Evolutionary conservation across 2,113 vertebrate species (phyloP).

Genomic region (Engystomops pustulosus): DNA sequence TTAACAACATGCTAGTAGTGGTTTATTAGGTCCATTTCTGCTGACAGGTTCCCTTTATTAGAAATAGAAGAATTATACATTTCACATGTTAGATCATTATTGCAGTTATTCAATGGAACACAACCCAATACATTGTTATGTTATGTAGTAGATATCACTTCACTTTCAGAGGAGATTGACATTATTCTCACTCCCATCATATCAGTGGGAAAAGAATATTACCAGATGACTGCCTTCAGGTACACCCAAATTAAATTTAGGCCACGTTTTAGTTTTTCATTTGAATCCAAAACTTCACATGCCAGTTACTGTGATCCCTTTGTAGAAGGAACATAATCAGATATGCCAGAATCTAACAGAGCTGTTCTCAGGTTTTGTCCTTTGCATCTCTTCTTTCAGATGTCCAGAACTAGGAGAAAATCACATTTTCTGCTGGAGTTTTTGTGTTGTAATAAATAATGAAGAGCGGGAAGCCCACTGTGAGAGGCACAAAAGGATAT

Average conservation of each 20-base stretch:
- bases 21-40: no score
- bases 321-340: constrained; percentile 29
- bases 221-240: background rate
- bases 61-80: no score
- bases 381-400: constrained; percentile 28
- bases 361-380: constrained; percentile 31
- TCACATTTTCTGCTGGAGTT: constrained; percentile 55
- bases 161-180: background rate
- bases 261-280: background rate
- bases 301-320: constrained; percentile 1
- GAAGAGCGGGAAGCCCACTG: constrained; percentile 41
- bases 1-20: no score
- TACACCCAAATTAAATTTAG: constrained; percentile 4
- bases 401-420: constrained; percentile 44
- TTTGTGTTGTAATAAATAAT: constrained; percentile 46
- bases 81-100: no score
- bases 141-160: no score
- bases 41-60: no score
- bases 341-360: constrained; percentile 30
- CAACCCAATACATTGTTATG: no score
- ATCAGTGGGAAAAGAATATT: background rate
- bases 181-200: background rate
- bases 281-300: background rate
- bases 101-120: no score
- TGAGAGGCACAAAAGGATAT: constrained; percentile 47